Evolutionary conservation across 2,888 invertebrate species (phyloP), one percentile per base, ranked within the genome.

Genomic region (Beris morrisii): DNA sequence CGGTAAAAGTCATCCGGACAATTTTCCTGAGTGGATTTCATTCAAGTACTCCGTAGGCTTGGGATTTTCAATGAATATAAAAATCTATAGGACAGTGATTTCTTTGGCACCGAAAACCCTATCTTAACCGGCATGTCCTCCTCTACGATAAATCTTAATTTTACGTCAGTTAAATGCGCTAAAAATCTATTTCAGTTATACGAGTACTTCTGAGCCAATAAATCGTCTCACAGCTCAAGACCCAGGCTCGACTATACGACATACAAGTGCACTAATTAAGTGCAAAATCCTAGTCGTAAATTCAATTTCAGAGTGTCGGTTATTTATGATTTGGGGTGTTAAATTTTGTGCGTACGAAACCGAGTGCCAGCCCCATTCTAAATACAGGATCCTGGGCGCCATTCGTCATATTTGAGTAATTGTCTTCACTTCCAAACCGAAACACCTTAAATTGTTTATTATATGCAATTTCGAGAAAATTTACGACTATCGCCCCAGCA

Each of bases 201-300:
- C 22, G 22, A 22, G 22, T 22, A 22, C 43, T 50, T 30, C 13
- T 30, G 32, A 13, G 50, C 61, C 22, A 50, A 61, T 52, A 61
- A 61, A 61, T 61, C 43, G 61, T 61, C 59, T 50, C 31, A 32
- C 31, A 38, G 48, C 22, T 61, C 50, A 52, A 13, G 52, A 22
- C 32, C 15, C 7, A 13, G 52, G 38, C n/a, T 54, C 54, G 44
- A 46, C 61, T n/a, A 28, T 38, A 32, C 11, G 5, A 13, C 48
- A 22, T 48, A 30, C n/a, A 43, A 32, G 46, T 61, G 61, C n/a
- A 61, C 61, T 61, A 61, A 61, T 61, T 61, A 61, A 61, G 61
- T 61, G 61, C 61, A 61, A 61, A 50, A 61, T 61, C 52, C 52
- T 52, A 50, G 61, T 61, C 61, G 52, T 61, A 61, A 61, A 61